Conservation (phyloP, 2,113 vertebrate species). For the Monarcha castaneiventris region DNA sequence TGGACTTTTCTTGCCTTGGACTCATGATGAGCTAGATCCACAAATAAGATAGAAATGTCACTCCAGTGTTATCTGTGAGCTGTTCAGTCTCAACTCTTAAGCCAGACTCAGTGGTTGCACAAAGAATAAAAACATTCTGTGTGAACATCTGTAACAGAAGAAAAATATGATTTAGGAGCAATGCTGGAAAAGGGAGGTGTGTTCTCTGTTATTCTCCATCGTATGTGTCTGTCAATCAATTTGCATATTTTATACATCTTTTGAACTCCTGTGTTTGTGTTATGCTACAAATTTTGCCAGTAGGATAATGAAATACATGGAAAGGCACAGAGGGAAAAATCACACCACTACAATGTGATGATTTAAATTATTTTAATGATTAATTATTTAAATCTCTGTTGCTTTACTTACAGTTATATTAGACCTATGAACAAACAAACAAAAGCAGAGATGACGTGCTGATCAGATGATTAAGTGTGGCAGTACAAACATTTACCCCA, state of each 20-base stretch:
- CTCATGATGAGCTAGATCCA: neutral
- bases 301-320: neutral
- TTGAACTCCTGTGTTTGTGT: neutral
- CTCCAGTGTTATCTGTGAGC: neutral
- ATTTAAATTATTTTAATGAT: neutral
- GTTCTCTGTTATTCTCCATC: neutral
- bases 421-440: neutral
- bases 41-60: neutral
- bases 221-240: neutral
- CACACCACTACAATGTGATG: neutral
- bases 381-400: neutral
- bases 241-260: neutral
- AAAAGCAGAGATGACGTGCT: rapidly evolving
- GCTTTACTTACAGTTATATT: neutral
- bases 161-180: neutral
- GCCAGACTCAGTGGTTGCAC: neutral
- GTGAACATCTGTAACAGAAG: neutral
- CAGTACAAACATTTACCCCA: neutral
- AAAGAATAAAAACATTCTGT: neutral
- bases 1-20: neutral
- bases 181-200: neutral
- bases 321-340: neutral
- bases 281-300: neutral
- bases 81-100: neutral
- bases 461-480: neutral